Conservation (phyloP, 2,797 vertebrate genomes). For the Tenualosa thibaudeaui region DNA sequence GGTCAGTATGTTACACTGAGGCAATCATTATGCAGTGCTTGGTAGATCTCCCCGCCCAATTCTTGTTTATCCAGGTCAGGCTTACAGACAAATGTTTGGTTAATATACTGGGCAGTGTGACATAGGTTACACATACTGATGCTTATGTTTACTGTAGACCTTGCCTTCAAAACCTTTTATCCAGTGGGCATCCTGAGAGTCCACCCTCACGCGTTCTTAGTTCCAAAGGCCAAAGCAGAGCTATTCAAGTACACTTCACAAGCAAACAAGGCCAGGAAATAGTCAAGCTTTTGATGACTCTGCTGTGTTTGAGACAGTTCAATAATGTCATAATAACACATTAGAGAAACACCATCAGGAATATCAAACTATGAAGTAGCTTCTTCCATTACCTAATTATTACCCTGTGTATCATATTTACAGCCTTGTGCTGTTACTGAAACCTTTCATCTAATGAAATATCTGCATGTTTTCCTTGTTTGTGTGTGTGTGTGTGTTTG, state of each 20-base stretch:
- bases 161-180: slow-evolving; percentile 1
- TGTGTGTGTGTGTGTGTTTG: slow-evolving; percentile 30
- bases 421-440: not conserved
- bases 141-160: not conserved
- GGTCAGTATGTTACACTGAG: not conserved
- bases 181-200: not conserved
- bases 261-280: not conserved
- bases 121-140: not conserved
- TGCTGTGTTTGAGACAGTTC: not conserved
- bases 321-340: no score
- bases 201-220: not conserved
- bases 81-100: not conserved
- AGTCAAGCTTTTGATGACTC: not conserved
- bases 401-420: not conserved
- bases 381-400: no score
- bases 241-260: not conserved
- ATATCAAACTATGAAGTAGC: no score
- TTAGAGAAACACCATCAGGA: no score
- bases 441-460: not conserved
- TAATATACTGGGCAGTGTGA: not conserved
- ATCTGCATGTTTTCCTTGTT: not conserved
- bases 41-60: not conserved
- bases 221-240: not conserved
- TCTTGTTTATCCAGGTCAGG: not conserved
- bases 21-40: not conserved